A percentile compares a stretch with the other conserved stretches of the same genome.
These are phyloP conservation scores for Lucilia sericata DNA, from an alignment of 1,140 invertebrate species.

Conservation along the genomic window DNA sequence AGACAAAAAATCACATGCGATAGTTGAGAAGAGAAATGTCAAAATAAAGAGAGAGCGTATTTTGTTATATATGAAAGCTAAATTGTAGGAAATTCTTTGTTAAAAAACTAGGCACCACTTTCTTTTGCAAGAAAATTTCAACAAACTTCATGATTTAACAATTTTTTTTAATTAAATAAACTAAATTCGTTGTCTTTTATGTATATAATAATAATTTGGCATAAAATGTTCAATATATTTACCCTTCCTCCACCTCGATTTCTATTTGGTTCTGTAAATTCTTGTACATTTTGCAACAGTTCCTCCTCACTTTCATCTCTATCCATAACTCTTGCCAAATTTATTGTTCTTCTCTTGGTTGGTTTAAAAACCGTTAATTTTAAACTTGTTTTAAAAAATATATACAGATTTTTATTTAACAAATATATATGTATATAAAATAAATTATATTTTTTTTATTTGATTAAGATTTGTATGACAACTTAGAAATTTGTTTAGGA, in stretches of 20 bases:
- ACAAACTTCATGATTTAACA: too few species aligned
- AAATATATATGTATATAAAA: too few species aligned
- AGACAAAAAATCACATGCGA: slow-evolving; percentile 35
- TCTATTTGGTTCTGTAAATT: slow-evolving; percentile 32
- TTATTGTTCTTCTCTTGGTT: neutral
- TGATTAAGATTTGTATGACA: too few species aligned
- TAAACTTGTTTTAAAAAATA: neutral
- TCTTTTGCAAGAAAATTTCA: too few species aligned
- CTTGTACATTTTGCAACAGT: slow-evolving; percentile 42
- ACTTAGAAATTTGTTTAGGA: too few species aligned
- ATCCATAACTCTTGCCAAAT: neutral
- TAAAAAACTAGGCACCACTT: too few species aligned
- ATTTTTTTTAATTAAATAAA: too few species aligned
- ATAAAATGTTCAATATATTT: neutral
- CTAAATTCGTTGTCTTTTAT: too few species aligned
- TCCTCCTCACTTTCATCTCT: slow-evolving; percentile 34
- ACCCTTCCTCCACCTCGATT: slow-evolving; percentile 10
- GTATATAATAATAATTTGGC: too few species aligned
- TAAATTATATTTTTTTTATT: too few species aligned
- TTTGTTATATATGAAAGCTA: neutral
- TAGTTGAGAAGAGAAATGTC: neutral
- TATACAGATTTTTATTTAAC: neutral
- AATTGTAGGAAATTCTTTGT: neutral
- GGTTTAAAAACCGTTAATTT: neutral
- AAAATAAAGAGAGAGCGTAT: neutral